These are phyloP conservation scores for Halocynthia roretzi DNA, from an alignment of 23 tunicate species.

Conservation along the genomic window DNA sequence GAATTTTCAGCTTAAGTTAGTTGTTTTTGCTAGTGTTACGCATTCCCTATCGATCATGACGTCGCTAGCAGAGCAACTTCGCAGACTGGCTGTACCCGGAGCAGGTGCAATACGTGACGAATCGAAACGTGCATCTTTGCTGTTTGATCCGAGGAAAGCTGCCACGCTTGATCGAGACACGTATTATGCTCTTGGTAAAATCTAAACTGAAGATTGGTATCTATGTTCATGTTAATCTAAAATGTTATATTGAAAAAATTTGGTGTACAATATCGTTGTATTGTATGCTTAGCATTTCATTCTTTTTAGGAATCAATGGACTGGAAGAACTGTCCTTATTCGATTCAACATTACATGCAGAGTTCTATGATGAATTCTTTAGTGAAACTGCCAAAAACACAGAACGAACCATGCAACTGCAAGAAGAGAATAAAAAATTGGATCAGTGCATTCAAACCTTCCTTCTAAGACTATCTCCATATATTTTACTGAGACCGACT, in stretches of 20 bases:
- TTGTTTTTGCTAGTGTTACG: too few species aligned
- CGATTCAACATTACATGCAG: constrained; percentile 16
- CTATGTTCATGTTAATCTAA: neutral
- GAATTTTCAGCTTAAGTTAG: too few species aligned
- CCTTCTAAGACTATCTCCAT: constrained; percentile 28
- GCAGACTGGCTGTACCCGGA: constrained; percentile 12
- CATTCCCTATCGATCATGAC: constrained; percentile 3
- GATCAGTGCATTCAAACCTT: constrained; percentile 31
- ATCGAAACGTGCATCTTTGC: constrained; percentile 27
- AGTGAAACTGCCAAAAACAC: constrained; percentile 51
- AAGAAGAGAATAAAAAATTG: constrained; percentile 37
- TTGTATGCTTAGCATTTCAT: neutral
- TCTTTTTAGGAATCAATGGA: constrained; percentile 44
- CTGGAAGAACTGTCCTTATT: constrained; percentile 35
- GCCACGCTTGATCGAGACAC: constrained; percentile 45
- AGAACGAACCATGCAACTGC: constrained; percentile 36
- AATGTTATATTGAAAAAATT: neutral
- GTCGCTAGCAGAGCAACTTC: constrained; percentile 1
- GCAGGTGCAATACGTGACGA: neutral
- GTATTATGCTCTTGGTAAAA: constrained; percentile 44
- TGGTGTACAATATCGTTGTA: neutral
- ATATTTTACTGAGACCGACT: constrained; percentile 50
- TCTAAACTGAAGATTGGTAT: neutral
- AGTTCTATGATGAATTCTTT: constrained; percentile 28
- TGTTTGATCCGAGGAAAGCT: constrained; percentile 49